Base-by-base conservation (phyloP, 2,113 vertebrate genomes). In the Terrapene triunguis region DNA sequence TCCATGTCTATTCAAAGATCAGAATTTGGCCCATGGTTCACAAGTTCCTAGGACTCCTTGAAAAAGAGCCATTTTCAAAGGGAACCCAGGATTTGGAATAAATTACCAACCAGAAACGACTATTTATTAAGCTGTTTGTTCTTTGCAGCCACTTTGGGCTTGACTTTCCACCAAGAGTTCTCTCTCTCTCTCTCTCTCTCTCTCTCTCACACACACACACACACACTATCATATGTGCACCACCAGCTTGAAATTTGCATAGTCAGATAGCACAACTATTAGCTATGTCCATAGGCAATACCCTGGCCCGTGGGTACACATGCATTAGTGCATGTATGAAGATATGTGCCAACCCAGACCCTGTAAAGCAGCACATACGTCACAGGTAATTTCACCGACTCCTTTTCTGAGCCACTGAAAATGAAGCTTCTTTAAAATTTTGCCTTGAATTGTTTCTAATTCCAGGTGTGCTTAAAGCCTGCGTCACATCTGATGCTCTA, bases 381-480 rank as follows among this genome's bases (percentile, higher is more conserved):
- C 82, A 53, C 90, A 47, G 24, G 62, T 79, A 90, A 94, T 93
- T 90, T 88, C 87, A 53, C 11, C 51, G 13, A 38, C 62, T 85
- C 80, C 14, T 27, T 27, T 54, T 82, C 88, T 57, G 51, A 92
- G 54, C 80, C 12, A 2, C 44, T 82, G 81, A 92, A 90, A 89
- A 65, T 93, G 69, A 55, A 90, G 62, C 92, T 96, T 72, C 62
- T 93, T 93, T 62, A 44, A 72, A 88, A 16, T 72, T 72, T 59
- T 96, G 91, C 89, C 53, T 86, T 32, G 22, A 83, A 84, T 54
- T 92, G 87, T 87, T 96, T 88, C 83, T 82, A 91, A 87, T 5
- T 81, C 47, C 84, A 95, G 96, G 95, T 44, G 89, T 92, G 96
- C 83, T 88, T 74, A 87, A 10, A 95, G 87, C 53, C 21, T 54